Percentiles rank a stretch among this genome's conserved stretches.
Evolutionary conservation across 2,797 vertebrate species (phyloP).

Genomic region (Neosalanx taihuensis): DNA sequence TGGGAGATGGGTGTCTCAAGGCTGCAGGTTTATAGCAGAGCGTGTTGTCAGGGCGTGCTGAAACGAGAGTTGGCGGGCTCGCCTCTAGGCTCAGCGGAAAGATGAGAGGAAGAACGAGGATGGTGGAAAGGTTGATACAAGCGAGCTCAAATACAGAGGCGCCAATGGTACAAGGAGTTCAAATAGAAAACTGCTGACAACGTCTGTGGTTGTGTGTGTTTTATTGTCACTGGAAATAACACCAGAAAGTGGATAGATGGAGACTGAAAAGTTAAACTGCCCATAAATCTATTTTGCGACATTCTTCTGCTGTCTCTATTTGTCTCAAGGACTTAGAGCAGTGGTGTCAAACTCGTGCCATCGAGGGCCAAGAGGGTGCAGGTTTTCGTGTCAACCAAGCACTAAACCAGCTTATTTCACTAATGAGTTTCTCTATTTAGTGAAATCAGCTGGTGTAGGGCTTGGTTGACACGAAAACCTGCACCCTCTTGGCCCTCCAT

Average conservation of each 20-base stretch:
- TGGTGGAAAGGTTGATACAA: slow-evolving; percentile 13
- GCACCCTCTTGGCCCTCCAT: too few relatives aligned
- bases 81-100: slow-evolving; percentile 37
- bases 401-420: too few relatives aligned
- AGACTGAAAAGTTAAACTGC: not conserved
- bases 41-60: slow-evolving; percentile 51
- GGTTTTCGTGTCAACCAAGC: too few relatives aligned
- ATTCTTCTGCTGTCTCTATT: not conserved
- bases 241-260: not conserved
- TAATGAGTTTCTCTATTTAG: too few relatives aligned
- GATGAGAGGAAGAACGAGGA: slow-evolving; percentile 6
- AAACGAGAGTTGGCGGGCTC: slow-evolving; percentile 45
- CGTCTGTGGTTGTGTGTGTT: not conserved
- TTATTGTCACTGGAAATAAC: not conserved
- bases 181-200: slow-evolving; percentile 3
- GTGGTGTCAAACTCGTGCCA: too few relatives aligned
- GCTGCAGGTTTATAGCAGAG: slow-evolving; percentile 17
- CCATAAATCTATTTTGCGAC: not conserved
- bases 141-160: slow-evolving; percentile 27
- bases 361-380: too few relatives aligned
- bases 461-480: too few relatives aligned
- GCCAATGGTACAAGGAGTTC: not conserved
- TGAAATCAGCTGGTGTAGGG: too few relatives aligned
- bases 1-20: slow-evolving; percentile 30
- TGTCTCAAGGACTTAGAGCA: not conserved